Evolutionary conservation across 2,797 vertebrate genomes (phyloP).

Genomic region (Hylomyscus alleni): DNA sequence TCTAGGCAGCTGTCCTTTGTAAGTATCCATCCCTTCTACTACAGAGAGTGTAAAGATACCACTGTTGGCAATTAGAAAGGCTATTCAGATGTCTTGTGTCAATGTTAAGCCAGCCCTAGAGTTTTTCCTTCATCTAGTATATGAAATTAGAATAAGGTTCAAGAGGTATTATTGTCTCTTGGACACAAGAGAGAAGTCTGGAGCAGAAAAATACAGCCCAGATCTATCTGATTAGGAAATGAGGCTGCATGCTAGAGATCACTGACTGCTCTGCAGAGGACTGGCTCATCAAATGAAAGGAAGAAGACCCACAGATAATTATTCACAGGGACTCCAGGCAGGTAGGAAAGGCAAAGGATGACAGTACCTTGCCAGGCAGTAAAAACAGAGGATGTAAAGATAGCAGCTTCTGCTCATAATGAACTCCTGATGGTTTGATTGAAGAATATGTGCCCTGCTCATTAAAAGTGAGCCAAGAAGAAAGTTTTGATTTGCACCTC

Average conservation of each 20-base stretch:
- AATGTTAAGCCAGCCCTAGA: background rate
- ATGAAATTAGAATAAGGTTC: background rate
- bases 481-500: slow-evolving; percentile 3
- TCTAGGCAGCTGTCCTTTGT: background rate
- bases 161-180: background rate
- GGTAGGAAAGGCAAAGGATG: background rate
- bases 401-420: background rate
- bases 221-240: background rate
- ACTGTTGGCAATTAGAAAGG: too few species aligned
- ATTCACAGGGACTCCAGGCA: background rate
- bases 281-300: background rate
- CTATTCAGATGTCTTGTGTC: background rate
- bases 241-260: background rate
- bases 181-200: background rate
- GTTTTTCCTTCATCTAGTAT: background rate
- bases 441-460: background rate
- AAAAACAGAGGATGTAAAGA: background rate
- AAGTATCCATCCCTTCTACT: background rate
- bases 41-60: background rate
- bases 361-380: background rate
- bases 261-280: background rate
- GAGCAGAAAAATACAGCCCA: background rate
- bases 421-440: background rate
- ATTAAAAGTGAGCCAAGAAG: slow-evolving; percentile 29
- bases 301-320: background rate